phyloP scores from a whole-genome alignment of 2,113 vertebrate species.

The Polyodon spathula region DNA sequence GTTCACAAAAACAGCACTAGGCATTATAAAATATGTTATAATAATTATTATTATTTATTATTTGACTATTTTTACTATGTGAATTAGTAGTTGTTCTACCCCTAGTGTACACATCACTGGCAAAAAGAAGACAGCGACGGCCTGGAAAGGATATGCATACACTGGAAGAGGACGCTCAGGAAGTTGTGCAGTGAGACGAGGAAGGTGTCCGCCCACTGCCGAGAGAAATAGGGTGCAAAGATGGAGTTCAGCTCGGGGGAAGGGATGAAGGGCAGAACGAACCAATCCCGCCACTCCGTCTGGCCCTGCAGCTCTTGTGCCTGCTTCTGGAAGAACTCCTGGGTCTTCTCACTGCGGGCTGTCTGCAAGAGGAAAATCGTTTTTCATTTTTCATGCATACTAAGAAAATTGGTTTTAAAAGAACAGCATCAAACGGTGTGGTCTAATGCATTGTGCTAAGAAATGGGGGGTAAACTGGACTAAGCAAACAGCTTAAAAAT shows the following conservation, averaged over 20 bases:
- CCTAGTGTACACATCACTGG: neutral
- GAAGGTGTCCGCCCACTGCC: constrained; percentile 93
- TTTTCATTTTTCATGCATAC: too few relatives aligned
- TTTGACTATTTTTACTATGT: too few relatives aligned
- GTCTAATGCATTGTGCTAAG: too few relatives aligned
- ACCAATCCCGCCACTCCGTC: constrained; percentile 93
- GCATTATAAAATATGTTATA: too few relatives aligned
- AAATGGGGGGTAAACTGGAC: too few relatives aligned
- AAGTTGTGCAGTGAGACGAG: constrained; percentile 96
- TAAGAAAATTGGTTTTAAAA: too few relatives aligned
- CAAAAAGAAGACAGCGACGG: neutral
- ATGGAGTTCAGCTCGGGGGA: constrained; percentile 76
- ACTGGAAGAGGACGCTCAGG: constrained; percentile 90
- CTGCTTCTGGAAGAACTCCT: constrained; percentile 92
- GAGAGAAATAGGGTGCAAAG: constrained; percentile 85
- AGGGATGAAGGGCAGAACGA: constrained; percentile 79
- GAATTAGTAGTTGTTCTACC: too few relatives aligned
- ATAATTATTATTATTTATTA: too few relatives aligned
- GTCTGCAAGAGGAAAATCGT: constrained; percentile 46
- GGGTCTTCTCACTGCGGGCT: constrained; percentile 76
- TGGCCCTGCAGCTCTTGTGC: constrained; percentile 83
- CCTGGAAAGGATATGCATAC: constrained; percentile 89
- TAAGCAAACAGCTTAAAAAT: too few relatives aligned
- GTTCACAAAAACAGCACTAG: too few relatives aligned
- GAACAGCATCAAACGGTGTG: too few relatives aligned